Percentiles rank a stretch among this genome's conserved stretches.
These are phyloP conservation scores for Neoascia interrupta DNA, from an alignment of 2,888 invertebrate genomes.

Conservation along the genomic window DNA sequence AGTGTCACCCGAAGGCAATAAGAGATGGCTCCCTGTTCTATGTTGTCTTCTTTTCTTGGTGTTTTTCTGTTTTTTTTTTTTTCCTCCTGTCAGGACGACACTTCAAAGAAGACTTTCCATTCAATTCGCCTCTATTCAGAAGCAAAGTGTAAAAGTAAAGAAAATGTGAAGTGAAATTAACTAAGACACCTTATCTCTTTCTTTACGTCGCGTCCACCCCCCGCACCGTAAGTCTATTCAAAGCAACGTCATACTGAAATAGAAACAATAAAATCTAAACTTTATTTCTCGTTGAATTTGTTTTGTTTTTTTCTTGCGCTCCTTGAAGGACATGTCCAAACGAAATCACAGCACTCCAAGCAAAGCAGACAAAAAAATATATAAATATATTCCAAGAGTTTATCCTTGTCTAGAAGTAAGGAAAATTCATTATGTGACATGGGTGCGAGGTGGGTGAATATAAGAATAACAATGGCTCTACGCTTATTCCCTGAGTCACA, in stretches of 20 bases:
- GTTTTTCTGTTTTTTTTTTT: no score
- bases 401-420: constrained; percentile 59
- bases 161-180: constrained; percentile 66
- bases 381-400: constrained; percentile 43
- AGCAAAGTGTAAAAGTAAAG: constrained; percentile 27
- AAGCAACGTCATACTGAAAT: constrained; percentile 35
- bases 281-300: constrained; percentile 58
- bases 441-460: background rate
- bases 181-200: constrained; percentile 60
- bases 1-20: constrained; percentile 67
- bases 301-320: constrained; percentile 43
- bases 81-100: constrained; percentile 57
- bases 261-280: constrained; percentile 67
- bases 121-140: constrained; percentile 48
- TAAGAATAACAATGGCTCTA: constrained; percentile 36
- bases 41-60: constrained; percentile 16
- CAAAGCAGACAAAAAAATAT: constrained; percentile 21
- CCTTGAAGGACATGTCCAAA: constrained; percentile 63
- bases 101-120: constrained; percentile 64
- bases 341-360: constrained; percentile 62
- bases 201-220: background rate
- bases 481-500: constrained; percentile 34
- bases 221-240: background rate
- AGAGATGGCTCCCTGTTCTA: constrained; percentile 46
- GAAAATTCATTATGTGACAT: constrained; percentile 48